These are phyloP conservation scores for Hydrolagus colliei DNA, from an alignment of 2,797 vertebrate species.

Conservation along the genomic window DNA sequence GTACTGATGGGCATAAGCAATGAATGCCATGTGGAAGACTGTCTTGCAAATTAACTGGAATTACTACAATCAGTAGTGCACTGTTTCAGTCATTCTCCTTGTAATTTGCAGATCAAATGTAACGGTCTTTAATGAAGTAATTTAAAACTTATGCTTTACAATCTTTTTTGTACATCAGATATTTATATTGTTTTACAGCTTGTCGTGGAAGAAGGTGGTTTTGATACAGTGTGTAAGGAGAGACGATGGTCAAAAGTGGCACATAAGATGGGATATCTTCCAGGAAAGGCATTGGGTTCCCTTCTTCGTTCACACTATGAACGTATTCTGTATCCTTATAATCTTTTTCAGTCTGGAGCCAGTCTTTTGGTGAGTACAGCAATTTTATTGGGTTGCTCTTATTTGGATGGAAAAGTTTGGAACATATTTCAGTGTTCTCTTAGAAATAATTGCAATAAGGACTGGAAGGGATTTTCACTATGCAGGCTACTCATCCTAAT, in stretches of 20 bases:
- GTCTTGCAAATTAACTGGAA: too few species aligned
- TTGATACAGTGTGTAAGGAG: slow-evolving; percentile 86
- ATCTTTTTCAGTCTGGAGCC: slow-evolving; percentile 82
- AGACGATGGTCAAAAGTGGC: slow-evolving; percentile 95
- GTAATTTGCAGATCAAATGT: too few species aligned
- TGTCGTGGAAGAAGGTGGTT: slow-evolving; percentile 90
- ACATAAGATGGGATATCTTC: slow-evolving; percentile 88
- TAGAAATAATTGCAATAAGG: neutral
- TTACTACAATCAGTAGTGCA: too few species aligned
- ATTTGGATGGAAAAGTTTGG: neutral
- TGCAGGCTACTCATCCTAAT: neutral
- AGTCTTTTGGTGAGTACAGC: slow-evolving; percentile 70
- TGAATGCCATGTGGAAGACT: too few species aligned
- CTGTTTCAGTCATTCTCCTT: too few species aligned
- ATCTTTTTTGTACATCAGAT: slow-evolving; percentile 22
- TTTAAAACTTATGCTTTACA: neutral
- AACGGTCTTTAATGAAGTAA: too few species aligned
- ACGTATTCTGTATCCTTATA: slow-evolving; percentile 89
- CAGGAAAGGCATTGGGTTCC: slow-evolving; percentile 89
- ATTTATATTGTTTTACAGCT: slow-evolving; percentile 55
- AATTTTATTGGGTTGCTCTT: neutral
- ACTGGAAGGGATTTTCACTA: slow-evolving; percentile 31
- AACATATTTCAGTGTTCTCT: neutral
- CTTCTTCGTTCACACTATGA: slow-evolving; percentile 91
- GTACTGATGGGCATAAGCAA: too few species aligned